Conservation (phyloP, 1,140 invertebrate genomes). For the Nylanderia fulva region DNA sequence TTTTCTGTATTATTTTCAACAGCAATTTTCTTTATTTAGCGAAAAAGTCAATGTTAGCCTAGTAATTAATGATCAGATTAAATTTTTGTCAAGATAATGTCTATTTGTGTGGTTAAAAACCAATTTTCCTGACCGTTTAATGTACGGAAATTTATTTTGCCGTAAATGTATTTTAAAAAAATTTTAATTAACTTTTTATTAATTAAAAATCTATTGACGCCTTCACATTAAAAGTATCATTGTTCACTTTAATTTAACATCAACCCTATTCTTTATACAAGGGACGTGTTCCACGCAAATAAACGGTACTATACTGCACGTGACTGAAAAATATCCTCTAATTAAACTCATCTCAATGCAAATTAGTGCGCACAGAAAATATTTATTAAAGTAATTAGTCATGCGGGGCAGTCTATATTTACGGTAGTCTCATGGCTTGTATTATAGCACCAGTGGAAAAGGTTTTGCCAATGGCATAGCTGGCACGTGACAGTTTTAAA, state of each 20-base stretch:
- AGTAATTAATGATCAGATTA: not conserved
- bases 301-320: slow-evolving; percentile 30
- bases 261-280: not conserved
- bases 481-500: slow-evolving; percentile 48
- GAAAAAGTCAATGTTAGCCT: not conserved
- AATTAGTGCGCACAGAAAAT: slow-evolving; percentile 54
- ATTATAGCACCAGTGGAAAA: slow-evolving; percentile 13
- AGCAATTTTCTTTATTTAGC: not conserved
- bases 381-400: slow-evolving; percentile 61
- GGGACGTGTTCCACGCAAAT: slow-evolving; percentile 4
- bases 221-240: not conserved
- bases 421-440: slow-evolving; percentile 35
- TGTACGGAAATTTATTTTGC: not conserved
- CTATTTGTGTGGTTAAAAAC: not conserved
- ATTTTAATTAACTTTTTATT: slow-evolving; percentile 18
- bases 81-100: not conserved
- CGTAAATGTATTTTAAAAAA: not conserved
- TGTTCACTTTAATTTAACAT: slow-evolving; percentile 44
- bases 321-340: slow-evolving; percentile 59
- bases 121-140: not conserved
- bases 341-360: slow-evolving; percentile 60
- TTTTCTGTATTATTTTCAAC: not conserved
- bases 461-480: slow-evolving; percentile 28
- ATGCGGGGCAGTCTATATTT: slow-evolving; percentile 49
- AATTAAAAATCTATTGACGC: slow-evolving; percentile 22